Evolutionary conservation across 2,888 invertebrate species (phyloP), one percentile per base, ranked within the genome.

Genomic region (Eupithecia inturbata): DNA sequence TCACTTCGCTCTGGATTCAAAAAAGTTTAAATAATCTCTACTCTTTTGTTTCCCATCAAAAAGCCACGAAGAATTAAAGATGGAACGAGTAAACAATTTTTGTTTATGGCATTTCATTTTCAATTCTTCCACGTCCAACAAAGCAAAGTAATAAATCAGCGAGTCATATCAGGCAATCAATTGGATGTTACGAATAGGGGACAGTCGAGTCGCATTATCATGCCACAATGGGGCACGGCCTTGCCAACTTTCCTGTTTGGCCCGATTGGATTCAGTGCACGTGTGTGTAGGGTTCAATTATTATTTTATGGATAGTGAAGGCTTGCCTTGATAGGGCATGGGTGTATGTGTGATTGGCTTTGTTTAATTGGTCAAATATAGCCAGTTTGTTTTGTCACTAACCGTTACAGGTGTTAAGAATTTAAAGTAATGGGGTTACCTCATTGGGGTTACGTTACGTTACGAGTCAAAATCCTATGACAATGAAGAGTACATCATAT

Each of bases 151-250:
- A 76, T 73, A 73, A 68, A 76, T 76, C 72, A 72, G 64, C 53
- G 49, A 72, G 66, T 57, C 71, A 74, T 73, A 72, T 33, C 76
- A 31, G 53, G 31, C 45, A 76, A 73, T 73, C 68, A 73, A 72
- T 71, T 73, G 26, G 57, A 70, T 69, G 71, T 70, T 71, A 60
- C 73, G 41, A 70, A 70, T 69, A 60, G 60, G 70, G 72, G 73
- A 36, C 60, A 53, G 72, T 49, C 70, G 26, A 41, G 72, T 49
- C 72, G 22, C 67, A 73, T 76, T 76, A 73, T 76, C 76, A 28
- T 22, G 67, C 66, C 60, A 76, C 73, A 76, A 76, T 76, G 41
- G 73, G 68, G 33, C 71, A 66, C 73, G 76, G 68, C 76, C 76
- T 76, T 76, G 76, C 76, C 73, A 73, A 68, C 66, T 71, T 68